Evolutionary conservation across 2,113 vertebrate genomes (phyloP), one percentile per base, ranked within the genome.

Genomic region (Turnix velox): DNA sequence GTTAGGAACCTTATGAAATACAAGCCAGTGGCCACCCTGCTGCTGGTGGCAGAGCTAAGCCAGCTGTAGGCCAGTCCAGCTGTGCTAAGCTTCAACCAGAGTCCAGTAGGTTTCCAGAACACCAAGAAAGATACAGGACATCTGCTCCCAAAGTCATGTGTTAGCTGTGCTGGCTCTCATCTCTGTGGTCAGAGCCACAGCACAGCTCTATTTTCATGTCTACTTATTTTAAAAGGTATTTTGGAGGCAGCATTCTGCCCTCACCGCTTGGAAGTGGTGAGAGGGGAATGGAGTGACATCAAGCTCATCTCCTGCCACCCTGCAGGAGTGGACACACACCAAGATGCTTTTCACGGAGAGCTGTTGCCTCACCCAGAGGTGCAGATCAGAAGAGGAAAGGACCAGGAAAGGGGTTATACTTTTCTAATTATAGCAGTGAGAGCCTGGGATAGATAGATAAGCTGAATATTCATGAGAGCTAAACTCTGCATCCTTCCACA

Each of bases 151-250:
- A 66, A 68, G n/a, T n/a, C 18, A 78, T 9, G 25, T 59, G 61
- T 67, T 85, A 65, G 55, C 84, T 51, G 59, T 37, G 17, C 74
- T 95, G 92, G 74, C 80, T 93, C 88, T 87, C 87, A 28, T 92
- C 49, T 62, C 74, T 87, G 91, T 40, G 87, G 94, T 92, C 63
- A 80, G 81, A 89, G 63, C 49, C 87, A 87, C 94, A 89, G 88
- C 78, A 71, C 51, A 61, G 35, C 22, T 65, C 59, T 68, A 87
- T 92, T 95, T 92, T 90, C 73, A 91, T 37, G 49, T 72, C 78
- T 89, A 54, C 39, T 92, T 91, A 87, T 81, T 95, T 95, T 80
- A 92, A 93, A 93, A 83, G 19, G 10, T 49, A 65, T 84, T 87
- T 84, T 87, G 63, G 89, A 94, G 39, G n/a, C 84, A 87, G 89